Percentiles rank a stretch among this genome's conserved stretches.
Evolutionary conservation across 2,888 invertebrate genomes (phyloP).

Genomic region (Epistrophella euchroma): DNA sequence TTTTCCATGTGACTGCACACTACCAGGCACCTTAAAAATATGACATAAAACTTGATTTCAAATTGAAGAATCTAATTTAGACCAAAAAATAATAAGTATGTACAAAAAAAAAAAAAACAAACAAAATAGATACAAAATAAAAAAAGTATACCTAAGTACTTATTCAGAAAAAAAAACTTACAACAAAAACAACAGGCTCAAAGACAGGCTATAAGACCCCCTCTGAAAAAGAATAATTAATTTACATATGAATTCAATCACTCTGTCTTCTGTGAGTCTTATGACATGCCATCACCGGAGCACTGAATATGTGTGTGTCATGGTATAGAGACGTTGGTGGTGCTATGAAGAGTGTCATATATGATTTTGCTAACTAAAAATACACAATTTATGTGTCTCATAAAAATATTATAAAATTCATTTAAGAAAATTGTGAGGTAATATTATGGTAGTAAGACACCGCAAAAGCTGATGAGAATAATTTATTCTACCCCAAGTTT

Average conservation of each 20-base stretch:
- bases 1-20: conserved; percentile 33
- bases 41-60: conserved; percentile 32
- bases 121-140: conserved; percentile 23
- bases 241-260: conserved; percentile 78
- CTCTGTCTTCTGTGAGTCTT: conserved; percentile 46
- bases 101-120: conserved; percentile 14
- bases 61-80: conserved; percentile 44
- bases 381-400: conserved; percentile 73
- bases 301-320: conserved; percentile 25
- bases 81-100: conserved; percentile 35
- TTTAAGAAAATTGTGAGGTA: conserved; percentile 52
- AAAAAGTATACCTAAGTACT: conserved; percentile 4
- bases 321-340: conserved; percentile 15
- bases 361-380: conserved; percentile 67
- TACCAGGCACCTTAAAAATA: not conserved
- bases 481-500: conserved; percentile 42
- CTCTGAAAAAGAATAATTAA: conserved; percentile 70
- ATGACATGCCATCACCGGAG: conserved; percentile 59
- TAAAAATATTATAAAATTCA: conserved; percentile 73
- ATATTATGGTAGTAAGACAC: not conserved
- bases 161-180: not conserved
- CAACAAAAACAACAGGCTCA: conserved; percentile 3
- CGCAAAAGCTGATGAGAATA: conserved; percentile 31
- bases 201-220: conserved; percentile 26
- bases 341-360: conserved; percentile 48